A percentile compares a stretch with the other conserved stretches of the same genome.
These are phyloP conservation scores for Nebria brevicollis DNA, from an alignment of 2,888 invertebrate species.

Conservation along the genomic window DNA sequence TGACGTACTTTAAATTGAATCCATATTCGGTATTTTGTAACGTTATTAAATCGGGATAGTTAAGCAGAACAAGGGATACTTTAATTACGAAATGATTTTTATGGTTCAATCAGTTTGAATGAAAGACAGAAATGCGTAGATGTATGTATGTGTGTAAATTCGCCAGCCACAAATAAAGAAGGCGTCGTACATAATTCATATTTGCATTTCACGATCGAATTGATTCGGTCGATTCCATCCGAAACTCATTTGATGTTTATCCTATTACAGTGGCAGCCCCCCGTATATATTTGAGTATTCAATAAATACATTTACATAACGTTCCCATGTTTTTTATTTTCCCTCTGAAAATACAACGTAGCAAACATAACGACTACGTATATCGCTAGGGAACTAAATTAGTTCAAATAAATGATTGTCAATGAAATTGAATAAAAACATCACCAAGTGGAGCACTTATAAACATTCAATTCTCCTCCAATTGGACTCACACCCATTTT, in stretches of 20 bases:
- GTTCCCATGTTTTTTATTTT: constrained; percentile 48
- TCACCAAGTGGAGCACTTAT: neutral
- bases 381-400: constrained; percentile 30
- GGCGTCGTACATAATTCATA: constrained; percentile 51
- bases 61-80: no score
- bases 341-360: constrained; percentile 28
- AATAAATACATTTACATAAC: constrained; percentile 50
- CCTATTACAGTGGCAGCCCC: constrained; percentile 48
- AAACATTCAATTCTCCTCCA: neutral
- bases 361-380: constrained; percentile 9
- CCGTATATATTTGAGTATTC: constrained; percentile 43
- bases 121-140: no score
- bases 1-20: constrained; percentile 14
- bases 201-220: constrained; percentile 51
- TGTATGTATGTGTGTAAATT: neutral
- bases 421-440: constrained; percentile 48
- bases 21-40: neutral
- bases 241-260: constrained; percentile 52
- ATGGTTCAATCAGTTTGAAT: no score
- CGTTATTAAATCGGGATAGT: no score
- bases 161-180: constrained; percentile 36
- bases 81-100: no score
- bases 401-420: constrained; percentile 48
- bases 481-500: no score
- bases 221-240: constrained; percentile 51